Base-by-base conservation (phyloP, 2,113 vertebrate genomes). In the Melanostigma gelatinosum region DNA sequence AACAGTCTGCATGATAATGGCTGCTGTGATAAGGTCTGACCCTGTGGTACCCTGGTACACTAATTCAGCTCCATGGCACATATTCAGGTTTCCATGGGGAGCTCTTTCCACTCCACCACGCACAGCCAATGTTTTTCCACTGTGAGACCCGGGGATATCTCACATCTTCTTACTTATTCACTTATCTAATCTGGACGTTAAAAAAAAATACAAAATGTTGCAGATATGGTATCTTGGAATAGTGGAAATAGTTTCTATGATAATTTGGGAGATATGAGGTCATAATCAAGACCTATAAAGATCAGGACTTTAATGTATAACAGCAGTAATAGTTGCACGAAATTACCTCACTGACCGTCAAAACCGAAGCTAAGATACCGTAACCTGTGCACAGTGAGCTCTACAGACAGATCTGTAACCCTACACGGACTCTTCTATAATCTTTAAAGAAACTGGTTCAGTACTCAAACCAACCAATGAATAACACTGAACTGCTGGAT, bases 61-160 rank as follows among this genome's bases (percentile, higher is more conserved):
- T 84, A 87, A 88, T 90, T 86, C 82, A 78, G 62, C 76, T 80
- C 44, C 77, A 75, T 85, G 83, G 86, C 85, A 89, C 76, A 82
- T 75, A 69, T 77, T 89, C 83, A 86, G 68, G 87, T 93, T 92
- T 93, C 88, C 87, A 87, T 80, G 82, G 71, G 48, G 42, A 78
- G 66, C 76, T 42, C 65, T 76, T 89, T 92, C 86, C 87, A 91
- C 77, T 66, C 76, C 61, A 64, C 20, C 62, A 66, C 54, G 22
- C 76, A 61, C 48, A 73, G 72, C 36, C 8, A 0, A 36, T 2
- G 27, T 70, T 73, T 91, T 91, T 90, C 88, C 88, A 80, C 67
- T 75, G 67, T 67, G 40, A 57, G 50, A 85, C 75, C 13, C 0
- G 1, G 6, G 34, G 24, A 68, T 29, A 72, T 75, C 7, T 69